These are phyloP conservation scores for Sebastes wilsoni DNA, from an alignment of 2,797 vertebrate species.

Conservation along the genomic window DNA sequence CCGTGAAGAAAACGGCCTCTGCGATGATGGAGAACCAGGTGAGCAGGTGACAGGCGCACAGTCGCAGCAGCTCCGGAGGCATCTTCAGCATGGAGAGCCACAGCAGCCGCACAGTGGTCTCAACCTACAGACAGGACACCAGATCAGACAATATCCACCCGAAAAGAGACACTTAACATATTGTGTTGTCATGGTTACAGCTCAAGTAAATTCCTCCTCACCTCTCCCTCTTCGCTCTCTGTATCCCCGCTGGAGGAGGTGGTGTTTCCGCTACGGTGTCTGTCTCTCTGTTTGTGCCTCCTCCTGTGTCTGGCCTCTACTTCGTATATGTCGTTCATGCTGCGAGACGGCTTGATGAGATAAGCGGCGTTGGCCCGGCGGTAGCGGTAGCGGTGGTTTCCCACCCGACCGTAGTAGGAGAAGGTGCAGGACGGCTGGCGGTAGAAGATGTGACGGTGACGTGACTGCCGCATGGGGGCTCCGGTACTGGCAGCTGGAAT, in stretches of 20 bases:
- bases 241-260: constrained; percentile 91
- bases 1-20: constrained; percentile 95
- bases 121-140: constrained; percentile 54
- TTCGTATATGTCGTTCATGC: constrained; percentile 96
- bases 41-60: constrained; percentile 94
- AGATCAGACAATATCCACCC: background rate
- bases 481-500: constrained; percentile 72
- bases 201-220: constrained; percentile 19
- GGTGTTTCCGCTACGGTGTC: constrained; percentile 89
- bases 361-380: constrained; percentile 90
- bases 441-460: constrained; percentile 90
- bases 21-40: constrained; percentile 98
- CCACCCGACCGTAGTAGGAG: constrained; percentile 93
- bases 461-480: constrained; percentile 77
- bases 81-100: constrained; percentile 99
- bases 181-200: background rate
- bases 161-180: background rate
- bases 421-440: constrained; percentile 95
- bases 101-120: constrained; percentile 92
- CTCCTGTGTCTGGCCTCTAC: constrained; percentile 88
- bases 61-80: constrained; percentile 89
- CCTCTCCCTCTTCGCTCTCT: constrained; percentile 94
- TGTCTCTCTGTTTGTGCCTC: constrained; percentile 71
- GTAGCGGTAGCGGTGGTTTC: constrained; percentile 90
- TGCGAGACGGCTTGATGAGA: constrained; percentile 94